Percentiles rank a stretch among this genome's conserved stretches.
Evolutionary conservation across 1,140 invertebrate species (phyloP).

Genomic region (Camponotus pennsylvanicus): DNA sequence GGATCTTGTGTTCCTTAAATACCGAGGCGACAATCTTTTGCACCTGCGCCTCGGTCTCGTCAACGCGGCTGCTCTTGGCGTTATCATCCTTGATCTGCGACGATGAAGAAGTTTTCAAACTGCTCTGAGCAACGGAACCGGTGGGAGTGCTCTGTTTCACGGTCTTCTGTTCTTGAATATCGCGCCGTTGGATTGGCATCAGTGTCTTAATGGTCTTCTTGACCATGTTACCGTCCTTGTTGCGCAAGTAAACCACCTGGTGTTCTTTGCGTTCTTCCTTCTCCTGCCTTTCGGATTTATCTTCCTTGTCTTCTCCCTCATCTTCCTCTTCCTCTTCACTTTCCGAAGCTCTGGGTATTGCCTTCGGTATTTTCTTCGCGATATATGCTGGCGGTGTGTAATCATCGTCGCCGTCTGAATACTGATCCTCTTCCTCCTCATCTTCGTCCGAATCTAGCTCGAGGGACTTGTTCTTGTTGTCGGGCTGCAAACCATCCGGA

Average conservation of each 20-base stretch:
- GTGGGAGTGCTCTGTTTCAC: slow-evolving; percentile 23
- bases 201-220: slow-evolving; percentile 85
- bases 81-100: slow-evolving; percentile 68
- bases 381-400: slow-evolving; percentile 84
- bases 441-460: slow-evolving; percentile 81
- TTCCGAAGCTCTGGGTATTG: slow-evolving; percentile 21
- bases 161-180: slow-evolving; percentile 73
- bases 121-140: slow-evolving; percentile 58
- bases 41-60: slow-evolving; percentile 84
- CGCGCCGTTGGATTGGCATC: slow-evolving; percentile 83
- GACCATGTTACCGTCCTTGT: slow-evolving; percentile 83
- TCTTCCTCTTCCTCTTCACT: slow-evolving; percentile 56
- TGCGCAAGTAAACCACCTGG: slow-evolving; percentile 82
- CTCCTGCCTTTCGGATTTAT: slow-evolving; percentile 72
- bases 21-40: slow-evolving; percentile 85
- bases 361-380: slow-evolving; percentile 81
- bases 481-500: slow-evolving; percentile 83
- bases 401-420: slow-evolving; percentile 83
- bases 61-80: slow-evolving; percentile 72
- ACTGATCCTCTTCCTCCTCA: slow-evolving; percentile 83
- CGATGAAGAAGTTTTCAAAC: slow-evolving; percentile 63
- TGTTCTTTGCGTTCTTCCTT: slow-evolving; percentile 80
- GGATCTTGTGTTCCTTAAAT: slow-evolving; percentile 85
- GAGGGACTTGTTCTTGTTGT: slow-evolving; percentile 78
- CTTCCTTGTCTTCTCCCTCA: slow-evolving; percentile 75